phyloP scores from a whole-genome alignment of 2,797 vertebrate species.

The Ctenopoma multispine region DNA sequence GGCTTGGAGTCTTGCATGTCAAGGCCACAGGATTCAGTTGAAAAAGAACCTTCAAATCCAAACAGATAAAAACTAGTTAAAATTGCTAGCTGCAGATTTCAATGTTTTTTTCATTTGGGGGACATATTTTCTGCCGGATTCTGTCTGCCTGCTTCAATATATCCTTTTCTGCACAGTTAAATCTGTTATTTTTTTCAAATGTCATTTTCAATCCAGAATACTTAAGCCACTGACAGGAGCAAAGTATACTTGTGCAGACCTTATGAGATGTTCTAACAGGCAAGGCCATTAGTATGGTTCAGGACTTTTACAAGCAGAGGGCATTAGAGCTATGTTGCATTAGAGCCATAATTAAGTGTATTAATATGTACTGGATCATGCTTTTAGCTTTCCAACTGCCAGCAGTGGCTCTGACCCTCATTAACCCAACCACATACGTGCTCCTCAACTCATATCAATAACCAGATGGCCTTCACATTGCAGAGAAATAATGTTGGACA shows the following conservation, averaged over 20 bases:
- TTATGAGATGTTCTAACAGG: conserved; percentile 27
- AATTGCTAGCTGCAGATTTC: not conserved
- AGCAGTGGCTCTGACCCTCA: conserved; percentile 64
- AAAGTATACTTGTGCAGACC: conserved; percentile 13
- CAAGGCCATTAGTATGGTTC: conserved; percentile 42
- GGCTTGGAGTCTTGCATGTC: too few species aligned
- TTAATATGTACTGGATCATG: conserved; percentile 51
- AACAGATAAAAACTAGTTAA: too few species aligned
- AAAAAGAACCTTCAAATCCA: too few species aligned
- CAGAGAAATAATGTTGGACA: conserved; percentile 36
- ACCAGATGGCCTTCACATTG: conserved; percentile 36
- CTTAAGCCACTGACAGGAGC: not conserved
- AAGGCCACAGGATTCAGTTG: too few species aligned
- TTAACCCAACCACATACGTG: conserved; percentile 69
- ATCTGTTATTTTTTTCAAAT: not conserved
- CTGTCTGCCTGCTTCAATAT: not conserved
- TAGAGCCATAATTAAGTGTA: conserved; percentile 63
- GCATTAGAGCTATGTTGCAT: conserved; percentile 50
- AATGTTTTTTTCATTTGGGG: not conserved
- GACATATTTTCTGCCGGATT: not conserved
- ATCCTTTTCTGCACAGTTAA: not conserved
- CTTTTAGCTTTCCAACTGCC: conserved; percentile 43
- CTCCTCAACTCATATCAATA: conserved; percentile 59
- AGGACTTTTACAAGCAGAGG: conserved; percentile 58
- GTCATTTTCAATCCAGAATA: not conserved